A percentile compares a stretch with the other conserved stretches of the same genome.
These are phyloP conservation scores for Oscarella lobularis DNA, from an alignment of 37 sponge, comb jelly and placozoan genomes.

Conservation along the genomic window DNA sequence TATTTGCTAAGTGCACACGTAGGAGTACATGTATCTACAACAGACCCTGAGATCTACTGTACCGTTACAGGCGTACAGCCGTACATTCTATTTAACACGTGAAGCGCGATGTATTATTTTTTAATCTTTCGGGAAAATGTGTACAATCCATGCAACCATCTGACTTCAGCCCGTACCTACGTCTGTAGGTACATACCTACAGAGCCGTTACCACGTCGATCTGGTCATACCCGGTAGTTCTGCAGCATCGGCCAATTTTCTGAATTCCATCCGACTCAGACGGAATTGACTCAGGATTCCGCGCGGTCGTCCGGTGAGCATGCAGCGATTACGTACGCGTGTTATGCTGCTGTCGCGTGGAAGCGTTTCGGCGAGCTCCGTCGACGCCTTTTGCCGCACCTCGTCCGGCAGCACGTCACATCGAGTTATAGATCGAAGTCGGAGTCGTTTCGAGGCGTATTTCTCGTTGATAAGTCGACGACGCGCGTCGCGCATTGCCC, in stretches of 20 bases:
- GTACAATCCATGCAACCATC: too few species aligned
- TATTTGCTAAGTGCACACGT: too few species aligned
- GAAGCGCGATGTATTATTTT: too few species aligned
- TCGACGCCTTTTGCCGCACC: slow-evolving; percentile 26
- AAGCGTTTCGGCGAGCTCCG: slow-evolving; percentile 16
- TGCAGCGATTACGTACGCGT: slow-evolving; percentile 52
- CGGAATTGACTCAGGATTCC: slow-evolving; percentile 42
- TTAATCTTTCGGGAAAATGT: too few species aligned
- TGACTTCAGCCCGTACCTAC: too few species aligned
- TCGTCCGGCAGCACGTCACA: slow-evolving; percentile 36
- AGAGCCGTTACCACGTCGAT: slow-evolving; percentile 62
- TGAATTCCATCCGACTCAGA: slow-evolving; percentile 42
- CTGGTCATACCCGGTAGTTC: slow-evolving; percentile 41
- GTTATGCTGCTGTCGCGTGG: slow-evolving; percentile 50
- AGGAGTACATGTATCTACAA: too few species aligned
- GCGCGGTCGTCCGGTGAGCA: slow-evolving; percentile 44
- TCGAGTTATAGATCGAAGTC: slow-evolving; percentile 25
- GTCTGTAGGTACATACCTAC: too few species aligned
- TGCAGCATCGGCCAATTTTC: slow-evolving; percentile 46
- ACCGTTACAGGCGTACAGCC: too few species aligned
- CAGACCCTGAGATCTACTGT: too few species aligned
- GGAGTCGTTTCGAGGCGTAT: slow-evolving; percentile 25
- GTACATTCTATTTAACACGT: too few species aligned
- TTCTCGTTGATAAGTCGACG: slow-evolving; percentile 37
- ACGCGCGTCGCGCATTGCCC: slow-evolving; percentile 33